Evolutionary conservation across 2,797 vertebrate species (phyloP).

Genomic region (Gymnothorax reevesii): DNA sequence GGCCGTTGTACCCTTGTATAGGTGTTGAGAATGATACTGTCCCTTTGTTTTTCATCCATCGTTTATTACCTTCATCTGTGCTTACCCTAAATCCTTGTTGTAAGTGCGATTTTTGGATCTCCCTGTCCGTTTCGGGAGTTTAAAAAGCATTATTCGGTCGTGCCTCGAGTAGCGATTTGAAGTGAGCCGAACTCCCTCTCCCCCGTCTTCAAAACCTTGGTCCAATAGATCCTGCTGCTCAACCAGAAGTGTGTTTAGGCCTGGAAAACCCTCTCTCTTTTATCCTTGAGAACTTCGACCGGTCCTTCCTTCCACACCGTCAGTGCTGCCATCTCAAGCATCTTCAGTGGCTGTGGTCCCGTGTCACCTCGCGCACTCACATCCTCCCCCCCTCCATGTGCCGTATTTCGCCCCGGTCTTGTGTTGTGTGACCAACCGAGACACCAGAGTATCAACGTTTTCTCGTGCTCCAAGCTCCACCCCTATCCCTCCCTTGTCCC

Average conservation of each 20-base stretch:
- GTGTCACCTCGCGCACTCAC: slow-evolving; percentile 59
- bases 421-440: slow-evolving; percentile 49
- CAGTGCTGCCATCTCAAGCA: slow-evolving; percentile 54
- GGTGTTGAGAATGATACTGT: slow-evolving; percentile 22
- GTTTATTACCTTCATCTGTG: slow-evolving; percentile 52
- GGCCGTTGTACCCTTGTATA: background rate
- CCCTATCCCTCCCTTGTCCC: background rate
- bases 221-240: background rate
- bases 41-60: slow-evolving; percentile 37
- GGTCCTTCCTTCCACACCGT: slow-evolving; percentile 75
- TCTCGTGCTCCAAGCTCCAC: slow-evolving; percentile 24
- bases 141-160: background rate
- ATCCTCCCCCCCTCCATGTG: slow-evolving; percentile 39
- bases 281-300: slow-evolving; percentile 67
- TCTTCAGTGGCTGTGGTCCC: slow-evolving; percentile 61
- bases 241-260: slow-evolving; percentile 1
- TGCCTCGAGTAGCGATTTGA: background rate
- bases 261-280: slow-evolving; percentile 49
- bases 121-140: background rate
- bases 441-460: slow-evolving; percentile 25
- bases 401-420: slow-evolving; percentile 50
- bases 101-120: background rate
- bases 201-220: background rate
- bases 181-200: background rate
- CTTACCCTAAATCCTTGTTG: slow-evolving; percentile 16